Evolutionary conservation across 2,888 invertebrate species (phyloP).

Genomic region (Gymnosoma rotundatum): DNA sequence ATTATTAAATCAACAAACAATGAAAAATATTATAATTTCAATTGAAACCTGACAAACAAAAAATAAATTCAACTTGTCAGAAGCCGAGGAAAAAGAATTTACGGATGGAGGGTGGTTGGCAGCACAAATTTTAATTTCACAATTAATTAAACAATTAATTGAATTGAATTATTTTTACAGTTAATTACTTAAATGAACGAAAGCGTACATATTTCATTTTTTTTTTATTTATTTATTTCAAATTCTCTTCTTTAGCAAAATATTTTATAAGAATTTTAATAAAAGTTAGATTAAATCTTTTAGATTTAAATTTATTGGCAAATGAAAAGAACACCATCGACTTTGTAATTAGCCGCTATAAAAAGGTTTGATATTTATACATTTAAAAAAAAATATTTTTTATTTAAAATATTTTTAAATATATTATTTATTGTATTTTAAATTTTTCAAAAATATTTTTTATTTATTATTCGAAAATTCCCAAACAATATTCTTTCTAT

Average conservation of each 20-base stretch:
- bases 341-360: too few relatives aligned
- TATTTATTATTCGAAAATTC: too few relatives aligned
- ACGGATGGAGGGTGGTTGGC: constrained; percentile 12
- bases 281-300: too few relatives aligned
- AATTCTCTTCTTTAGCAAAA: neutral
- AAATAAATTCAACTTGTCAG: constrained; percentile 12
- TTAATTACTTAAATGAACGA: constrained; percentile 32
- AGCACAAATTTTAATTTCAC: constrained; percentile 68
- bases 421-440: too few relatives aligned
- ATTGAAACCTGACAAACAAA: constrained; percentile 27
- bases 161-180: constrained; percentile 44
- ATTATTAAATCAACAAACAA: constrained; percentile 56
- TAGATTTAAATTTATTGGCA: too few relatives aligned
- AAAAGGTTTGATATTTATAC: too few relatives aligned
- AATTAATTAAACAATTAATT: constrained; percentile 71
- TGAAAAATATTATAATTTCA: constrained; percentile 29
- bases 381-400: too few relatives aligned
- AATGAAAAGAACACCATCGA: too few relatives aligned
- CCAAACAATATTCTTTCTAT: too few relatives aligned
- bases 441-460: too few relatives aligned
- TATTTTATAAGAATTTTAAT: neutral
- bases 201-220: constrained; percentile 8
- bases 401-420: too few relatives aligned
- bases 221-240: too few relatives aligned
- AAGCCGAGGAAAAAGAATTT: neutral